Evolutionary conservation across 2,797 vertebrate species (phyloP), one percentile per base, ranked within the genome.

Genomic region (Brotula barbata): DNA sequence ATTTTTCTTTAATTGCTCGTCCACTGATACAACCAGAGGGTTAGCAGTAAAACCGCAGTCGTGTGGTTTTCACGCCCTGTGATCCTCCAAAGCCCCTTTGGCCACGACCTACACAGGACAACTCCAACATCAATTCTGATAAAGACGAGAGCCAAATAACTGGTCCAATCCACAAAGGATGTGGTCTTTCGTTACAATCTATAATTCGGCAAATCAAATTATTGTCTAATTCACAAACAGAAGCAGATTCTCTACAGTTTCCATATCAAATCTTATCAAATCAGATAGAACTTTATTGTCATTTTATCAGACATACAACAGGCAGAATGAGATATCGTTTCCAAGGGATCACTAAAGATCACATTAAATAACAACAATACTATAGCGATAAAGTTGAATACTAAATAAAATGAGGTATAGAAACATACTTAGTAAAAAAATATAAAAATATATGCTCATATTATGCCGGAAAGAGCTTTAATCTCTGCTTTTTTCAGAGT

Each of bases 211-310:
- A 20, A 40, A 14, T 69, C 7, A 63, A 56, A 63, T 50, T 17
- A 16, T 1, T 47, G 40, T 47, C 19, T 43, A 31, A 53, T 20
- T n/a, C 19, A 44, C 39, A 48, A 52, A 58, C 15, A 71, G 48
- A 68, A 73, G 23, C 17, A 64, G 66, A 73, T 54, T 42, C 11
- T 3, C 14, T 48, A 68, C 14, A 33, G 44, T 78, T 85, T 80
- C 77, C 66, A 65, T 82, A n/a, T n/a, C n/a, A n/a, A n/a, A n/a
- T n/a, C n/a, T n/a, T n/a, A n/a, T n/a, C n/a, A n/a, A n/a, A n/a
- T n/a, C n/a, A n/a, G n/a, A n/a, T n/a, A n/a, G n/a, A n/a, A n/a
- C n/a, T n/a, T n/a, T n/a, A n/a, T n/a, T n/a, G n/a, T n/a, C n/a
- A n/a, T n/a, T n/a, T n/a, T n/a, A n/a, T n/a, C n/a, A n/a, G n/a